phyloP scores from a whole-genome alignment of 2,888 invertebrate genomes.

The Pseudeuparius sepicola region DNA sequence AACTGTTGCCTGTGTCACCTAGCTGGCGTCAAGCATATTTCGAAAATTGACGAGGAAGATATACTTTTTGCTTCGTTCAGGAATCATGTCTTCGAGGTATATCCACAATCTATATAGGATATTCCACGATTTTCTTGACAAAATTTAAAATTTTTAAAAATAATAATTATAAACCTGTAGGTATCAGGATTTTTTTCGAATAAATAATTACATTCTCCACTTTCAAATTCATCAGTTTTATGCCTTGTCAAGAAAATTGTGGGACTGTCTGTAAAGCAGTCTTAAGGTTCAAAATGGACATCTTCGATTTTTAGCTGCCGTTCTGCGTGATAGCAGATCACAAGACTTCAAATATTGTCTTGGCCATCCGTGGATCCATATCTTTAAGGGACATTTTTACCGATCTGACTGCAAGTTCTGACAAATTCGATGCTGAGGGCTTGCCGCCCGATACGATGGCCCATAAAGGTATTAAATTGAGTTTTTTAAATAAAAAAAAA shows the following conservation, averaged over 20 bases:
- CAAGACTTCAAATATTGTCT: constrained; percentile 65
- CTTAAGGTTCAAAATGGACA: constrained; percentile 1
- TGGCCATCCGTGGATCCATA: constrained; percentile 77
- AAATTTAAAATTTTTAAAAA: too few species aligned
- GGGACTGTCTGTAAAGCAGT: too few species aligned
- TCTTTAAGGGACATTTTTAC: constrained; percentile 79
- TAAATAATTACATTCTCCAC: too few species aligned
- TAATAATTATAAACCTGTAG: too few species aligned
- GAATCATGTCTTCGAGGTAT: constrained; percentile 74
- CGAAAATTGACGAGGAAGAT: constrained; percentile 64
- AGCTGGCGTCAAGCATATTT: constrained; percentile 72
- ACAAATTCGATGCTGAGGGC: constrained; percentile 60
- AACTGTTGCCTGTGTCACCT: constrained; percentile 85
- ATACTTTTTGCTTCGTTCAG: constrained; percentile 79
- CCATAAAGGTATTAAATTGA: constrained; percentile 59
- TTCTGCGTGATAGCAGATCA: constrained; percentile 82
- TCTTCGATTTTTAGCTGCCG: constrained; percentile 52
- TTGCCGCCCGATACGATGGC: constrained; percentile 60
- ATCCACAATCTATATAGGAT: too few species aligned
- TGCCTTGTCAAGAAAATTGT: too few species aligned
- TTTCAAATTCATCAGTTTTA: too few species aligned
- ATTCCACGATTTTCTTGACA: too few species aligned
- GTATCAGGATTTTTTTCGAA: too few species aligned
- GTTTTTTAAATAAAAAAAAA: neutral
- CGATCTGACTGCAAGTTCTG: constrained; percentile 68